Evolutionary conservation across 2,113 vertebrate species (phyloP), one percentile per base, ranked within the genome.

Genomic region (Trogon melanurus): DNA sequence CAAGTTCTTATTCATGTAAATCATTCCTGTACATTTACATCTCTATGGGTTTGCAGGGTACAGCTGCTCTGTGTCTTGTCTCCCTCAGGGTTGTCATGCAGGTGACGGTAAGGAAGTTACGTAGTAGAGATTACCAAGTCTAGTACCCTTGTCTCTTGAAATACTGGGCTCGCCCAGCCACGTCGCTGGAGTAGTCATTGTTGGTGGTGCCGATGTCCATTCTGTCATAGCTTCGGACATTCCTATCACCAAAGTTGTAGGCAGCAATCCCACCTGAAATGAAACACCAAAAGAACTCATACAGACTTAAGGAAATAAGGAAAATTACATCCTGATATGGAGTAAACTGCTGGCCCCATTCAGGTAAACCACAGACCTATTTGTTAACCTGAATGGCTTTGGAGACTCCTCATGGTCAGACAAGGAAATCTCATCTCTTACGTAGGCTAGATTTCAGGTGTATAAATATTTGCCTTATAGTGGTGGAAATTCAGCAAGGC

Each of bases 211-310:
- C 92, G 1, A 86, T 27, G 54, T 98, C 98, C 89, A 97, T 90
- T 16, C 11, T 15, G 5, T 87, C 83, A n/a, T 98, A 97, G 20
- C 34, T 96, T 17, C 1, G 85, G 65, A 97, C 95, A 1, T 97
- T 97, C 6, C 5, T 8, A 34, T 50, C 0, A 34, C 97, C 98
- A 23, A 61, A 71, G 0, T 98, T 97, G 62, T 97, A 98, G 60
- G 97, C 98, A 78, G 97, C 94, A 89, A 98, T 95, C 51, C 97
- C 98, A 53, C 97, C 98, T 98, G 75, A 58, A 95, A 91, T 16
- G 16, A 62, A 88, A 58, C 25, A 60, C 5, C 25, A 16, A 50
- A 79, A 79, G 47, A 72, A 47, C 16, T 48, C 62, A 41, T 21
- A 26, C 27, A 50, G 50, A 54, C 9, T 57, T 67, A 5, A 27